Conservation (phyloP, 2,797 vertebrate genomes). For the Enteromius paludinosus region DNA sequence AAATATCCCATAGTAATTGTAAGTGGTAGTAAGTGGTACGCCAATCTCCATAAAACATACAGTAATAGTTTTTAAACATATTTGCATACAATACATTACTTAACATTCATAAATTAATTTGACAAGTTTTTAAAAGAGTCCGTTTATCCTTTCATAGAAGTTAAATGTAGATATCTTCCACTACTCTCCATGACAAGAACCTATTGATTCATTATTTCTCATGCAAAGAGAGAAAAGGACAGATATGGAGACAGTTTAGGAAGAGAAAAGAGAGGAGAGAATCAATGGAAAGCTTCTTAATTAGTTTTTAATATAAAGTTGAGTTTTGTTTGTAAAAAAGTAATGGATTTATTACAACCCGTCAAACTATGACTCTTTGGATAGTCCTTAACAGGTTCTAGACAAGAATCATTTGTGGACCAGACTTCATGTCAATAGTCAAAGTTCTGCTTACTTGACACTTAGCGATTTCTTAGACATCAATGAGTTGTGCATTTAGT, state of each 20-base stretch:
- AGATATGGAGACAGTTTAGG: not conserved
- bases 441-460: not conserved
- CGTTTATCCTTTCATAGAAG: not conserved
- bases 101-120: not conserved
- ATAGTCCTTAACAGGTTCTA: not conserved
- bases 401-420: not conserved
- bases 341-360: not conserved
- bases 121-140: not conserved
- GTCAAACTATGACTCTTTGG: not conserved
- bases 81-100: not conserved
- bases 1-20: too few relatives aligned
- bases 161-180: not conserved
- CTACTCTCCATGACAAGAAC: not conserved
- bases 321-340: not conserved
- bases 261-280: not conserved
- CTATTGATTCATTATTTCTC: slow-evolving; percentile 7
- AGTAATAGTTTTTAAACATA: not conserved
- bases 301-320: not conserved
- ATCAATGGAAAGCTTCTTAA: slow-evolving; percentile 25
- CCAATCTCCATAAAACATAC: not conserved
- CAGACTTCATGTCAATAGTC: not conserved
- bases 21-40: not conserved
- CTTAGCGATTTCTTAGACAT: not conserved
- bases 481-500: not conserved
- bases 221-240: not conserved